Evolutionary conservation across 2,888 invertebrate genomes (phyloP), one percentile per base, ranked within the genome.

Genomic region (Philonicus albiceps): DNA sequence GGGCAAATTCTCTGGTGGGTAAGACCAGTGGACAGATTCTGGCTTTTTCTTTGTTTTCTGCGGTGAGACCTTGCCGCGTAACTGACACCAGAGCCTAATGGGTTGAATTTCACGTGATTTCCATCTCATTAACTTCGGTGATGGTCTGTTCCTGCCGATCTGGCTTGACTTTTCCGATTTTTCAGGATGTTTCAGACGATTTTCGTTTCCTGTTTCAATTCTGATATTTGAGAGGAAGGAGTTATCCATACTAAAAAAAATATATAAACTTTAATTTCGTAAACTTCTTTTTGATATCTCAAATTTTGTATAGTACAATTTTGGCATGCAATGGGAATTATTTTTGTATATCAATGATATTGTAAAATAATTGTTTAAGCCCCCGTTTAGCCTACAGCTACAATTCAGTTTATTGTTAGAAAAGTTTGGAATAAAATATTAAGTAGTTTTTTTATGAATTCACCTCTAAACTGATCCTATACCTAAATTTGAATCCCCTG

Each of bases 41-140:
- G 64, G 11, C 49, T 84, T 84, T 22, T 49, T 30, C 43, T 84
- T 72, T 55, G 78, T 78, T 84, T 40, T 84, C 73, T 84, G 73
- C 72, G 84, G 72, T 84, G 16, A 16, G 73, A 16, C 19, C 64
- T 64, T 8, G 16, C 4, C 37, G 76, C 49, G 86, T 81, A 86
- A 86, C 76, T 73, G 86, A 85, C 86, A 86, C 75, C 19, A n/a
- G 76, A 34, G 49, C 16, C 76, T 13, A 80, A 75, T 43, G 84
- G 86, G 40, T 87, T 87, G 81, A 75, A 87, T 88, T 88, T 85
- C 88, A 86, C 19, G 64, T 85, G 81, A 81, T 88, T 88, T 88
- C 86, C 87, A 85, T 86, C 76, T 87, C 87, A 88, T 87, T 88
- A 87, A 76, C 72, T 87, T 80, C 86, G 84, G 34, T 78, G 86